phyloP scores from a whole-genome alignment of 2,888 invertebrate genomes.

The Eupeodes luniger region DNA sequence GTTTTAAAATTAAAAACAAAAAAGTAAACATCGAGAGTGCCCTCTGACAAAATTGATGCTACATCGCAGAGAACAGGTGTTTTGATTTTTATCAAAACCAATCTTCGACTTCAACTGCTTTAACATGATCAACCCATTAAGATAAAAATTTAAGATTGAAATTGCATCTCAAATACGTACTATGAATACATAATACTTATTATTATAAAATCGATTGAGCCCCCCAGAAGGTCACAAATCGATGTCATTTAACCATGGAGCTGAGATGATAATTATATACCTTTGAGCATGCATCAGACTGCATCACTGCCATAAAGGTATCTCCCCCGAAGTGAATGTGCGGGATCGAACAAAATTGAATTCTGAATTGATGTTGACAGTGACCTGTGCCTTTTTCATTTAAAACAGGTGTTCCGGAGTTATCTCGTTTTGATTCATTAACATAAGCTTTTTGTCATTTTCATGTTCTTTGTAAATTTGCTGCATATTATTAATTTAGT shows the following conservation, averaged over 20 bases:
- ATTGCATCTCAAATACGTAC: constrained; percentile 41
- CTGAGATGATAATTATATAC: constrained; percentile 72
- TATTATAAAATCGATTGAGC: constrained; percentile 66
- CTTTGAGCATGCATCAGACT: constrained; percentile 14
- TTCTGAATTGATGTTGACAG: constrained; percentile 70
- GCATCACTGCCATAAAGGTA: not conserved
- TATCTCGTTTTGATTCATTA: constrained; percentile 41
- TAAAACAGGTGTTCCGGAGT: constrained; percentile 67
- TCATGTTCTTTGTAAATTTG: constrained; percentile 28
- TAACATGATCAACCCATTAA: constrained; percentile 64
- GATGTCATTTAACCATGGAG: constrained; percentile 72
- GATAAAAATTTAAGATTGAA: constrained; percentile 68
- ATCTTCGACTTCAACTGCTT: constrained; percentile 39
- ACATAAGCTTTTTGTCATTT: constrained; percentile 56
- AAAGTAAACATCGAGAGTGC: constrained; percentile 3
- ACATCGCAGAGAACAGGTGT: constrained; percentile 63
- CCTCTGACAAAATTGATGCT: constrained; percentile 45
- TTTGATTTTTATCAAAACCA: constrained; percentile 43
- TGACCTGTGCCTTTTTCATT: constrained; percentile 73
- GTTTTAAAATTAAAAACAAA: constrained; percentile 11
- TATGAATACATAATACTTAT: constrained; percentile 16
- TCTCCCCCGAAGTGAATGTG: constrained; percentile 61
- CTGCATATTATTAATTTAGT: not conserved
- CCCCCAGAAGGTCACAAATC: constrained; percentile 74
- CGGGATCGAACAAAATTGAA: constrained; percentile 35